Evolutionary conservation across 2,797 vertebrate species (phyloP).

Genomic region (Cuniculus paca): DNA sequence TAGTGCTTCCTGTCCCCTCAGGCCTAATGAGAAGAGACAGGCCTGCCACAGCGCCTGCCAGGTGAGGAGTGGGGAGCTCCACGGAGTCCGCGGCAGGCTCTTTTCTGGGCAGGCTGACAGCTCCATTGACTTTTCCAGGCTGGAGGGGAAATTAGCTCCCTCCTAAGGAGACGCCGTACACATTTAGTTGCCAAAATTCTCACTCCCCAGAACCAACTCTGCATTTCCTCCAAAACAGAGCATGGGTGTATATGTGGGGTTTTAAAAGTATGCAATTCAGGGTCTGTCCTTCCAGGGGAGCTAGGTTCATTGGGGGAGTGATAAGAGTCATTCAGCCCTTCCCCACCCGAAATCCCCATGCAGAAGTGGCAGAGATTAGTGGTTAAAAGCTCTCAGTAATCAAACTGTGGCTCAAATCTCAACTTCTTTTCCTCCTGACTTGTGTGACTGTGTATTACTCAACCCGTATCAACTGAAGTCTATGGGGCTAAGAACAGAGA

Average conservation of each 20-base stretch:
- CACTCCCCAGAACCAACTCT: not conserved
- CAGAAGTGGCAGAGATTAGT: not conserved
- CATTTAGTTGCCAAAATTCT: not conserved
- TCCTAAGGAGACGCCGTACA: not conserved
- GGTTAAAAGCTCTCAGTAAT: conserved; percentile 6
- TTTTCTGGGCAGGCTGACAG: not conserved
- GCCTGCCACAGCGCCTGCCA: not conserved
- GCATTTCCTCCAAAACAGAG: not conserved
- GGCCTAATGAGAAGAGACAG: conserved; percentile 72
- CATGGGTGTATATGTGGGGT: not conserved
- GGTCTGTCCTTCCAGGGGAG: not conserved
- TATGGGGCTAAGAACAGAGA: not conserved
- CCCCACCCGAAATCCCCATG: fast-evolving
- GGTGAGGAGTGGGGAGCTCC: not conserved
- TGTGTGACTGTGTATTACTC: not conserved
- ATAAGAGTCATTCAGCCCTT: not conserved
- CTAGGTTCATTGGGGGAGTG: not conserved
- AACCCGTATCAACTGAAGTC: not conserved
- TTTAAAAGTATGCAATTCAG: not conserved
- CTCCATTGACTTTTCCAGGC: not conserved
- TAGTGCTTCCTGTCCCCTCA: conserved; percentile 20
- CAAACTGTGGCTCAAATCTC: not conserved
- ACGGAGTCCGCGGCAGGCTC: not conserved
- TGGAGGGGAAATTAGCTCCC: not conserved
- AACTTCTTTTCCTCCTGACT: not conserved